A percentile compares a stretch with the other conserved stretches of the same genome.
Conservation (phyloP, 2,888 invertebrate species). For the Stenchaetothrips biformis region DNA sequence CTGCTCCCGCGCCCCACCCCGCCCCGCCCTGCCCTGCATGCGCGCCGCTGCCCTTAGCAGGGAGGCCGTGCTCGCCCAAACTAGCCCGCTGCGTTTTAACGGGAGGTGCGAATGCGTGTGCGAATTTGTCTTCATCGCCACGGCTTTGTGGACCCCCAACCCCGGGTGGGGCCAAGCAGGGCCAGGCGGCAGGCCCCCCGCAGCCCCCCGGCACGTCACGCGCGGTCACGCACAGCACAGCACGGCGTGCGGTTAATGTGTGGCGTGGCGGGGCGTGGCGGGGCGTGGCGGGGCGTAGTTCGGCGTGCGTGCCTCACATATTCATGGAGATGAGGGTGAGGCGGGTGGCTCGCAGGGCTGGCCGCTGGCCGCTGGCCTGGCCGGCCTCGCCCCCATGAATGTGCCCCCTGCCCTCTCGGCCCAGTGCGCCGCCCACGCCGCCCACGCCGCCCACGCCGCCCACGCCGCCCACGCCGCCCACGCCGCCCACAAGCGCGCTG, state of each 20-base stretch:
- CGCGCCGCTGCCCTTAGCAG: background rate
- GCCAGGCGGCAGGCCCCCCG: too few relatives aligned
- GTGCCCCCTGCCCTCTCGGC: too few relatives aligned
- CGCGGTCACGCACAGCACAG: background rate
- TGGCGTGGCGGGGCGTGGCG: background rate
- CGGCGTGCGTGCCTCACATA: conserved; percentile 17
- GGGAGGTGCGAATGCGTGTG: background rate
- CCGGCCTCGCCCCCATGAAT: background rate
- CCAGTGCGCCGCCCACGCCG: background rate
- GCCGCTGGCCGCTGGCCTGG: background rate
- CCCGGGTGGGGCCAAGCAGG: too few relatives aligned
- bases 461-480: background rate
- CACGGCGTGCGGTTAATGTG: background rate
- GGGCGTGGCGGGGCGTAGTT: background rate
- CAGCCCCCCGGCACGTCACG: background rate
- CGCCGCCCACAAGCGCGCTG: too few relatives aligned
- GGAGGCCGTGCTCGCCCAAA: background rate
- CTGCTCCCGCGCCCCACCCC: too few relatives aligned
- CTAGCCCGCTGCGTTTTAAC: background rate
- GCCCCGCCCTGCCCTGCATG: too few relatives aligned
- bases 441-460: background rate
- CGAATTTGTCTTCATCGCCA: background rate
- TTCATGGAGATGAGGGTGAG: background rate
- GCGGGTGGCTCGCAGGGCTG: background rate
- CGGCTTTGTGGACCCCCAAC: background rate